Percentiles rank a stretch among this genome's conserved stretches.
Conservation (phyloP, 2,888 invertebrate species). For the Agriopis aurantiaria region DNA sequence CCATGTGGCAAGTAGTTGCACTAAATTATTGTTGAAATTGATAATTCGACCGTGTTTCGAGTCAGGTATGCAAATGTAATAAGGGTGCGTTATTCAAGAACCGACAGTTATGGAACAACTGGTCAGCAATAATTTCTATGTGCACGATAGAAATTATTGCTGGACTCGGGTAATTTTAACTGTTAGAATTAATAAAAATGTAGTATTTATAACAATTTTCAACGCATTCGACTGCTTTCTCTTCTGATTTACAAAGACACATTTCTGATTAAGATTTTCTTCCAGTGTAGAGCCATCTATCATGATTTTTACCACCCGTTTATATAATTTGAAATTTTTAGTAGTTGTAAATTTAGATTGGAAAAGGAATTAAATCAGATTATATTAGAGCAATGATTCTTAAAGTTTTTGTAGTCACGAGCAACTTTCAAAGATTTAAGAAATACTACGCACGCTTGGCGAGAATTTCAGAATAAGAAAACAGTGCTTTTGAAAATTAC, state of each 20-base stretch:
- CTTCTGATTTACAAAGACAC: constrained; percentile 3
- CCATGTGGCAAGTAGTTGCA: constrained; percentile 48
- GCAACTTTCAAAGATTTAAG: no score
- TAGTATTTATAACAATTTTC: neutral
- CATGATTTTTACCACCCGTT: neutral
- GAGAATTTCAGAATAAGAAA: no score
- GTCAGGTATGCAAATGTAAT: constrained; percentile 63
- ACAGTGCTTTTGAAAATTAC: no score
- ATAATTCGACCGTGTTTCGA: constrained; percentile 51
- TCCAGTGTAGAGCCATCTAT: neutral
- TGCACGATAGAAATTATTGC: constrained; percentile 2
- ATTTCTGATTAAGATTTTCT: neutral
- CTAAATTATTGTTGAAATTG: constrained; percentile 55
- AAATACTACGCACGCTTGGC: no score
- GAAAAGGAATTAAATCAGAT: neutral
- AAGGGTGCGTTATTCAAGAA: constrained; percentile 59
- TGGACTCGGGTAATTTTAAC: constrained; percentile 20
- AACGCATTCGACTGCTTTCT: constrained; percentile 10
- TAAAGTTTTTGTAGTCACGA: no score
- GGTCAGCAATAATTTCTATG: constrained; percentile 44
- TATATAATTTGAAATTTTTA: no score
- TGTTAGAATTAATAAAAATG: constrained; percentile 10
- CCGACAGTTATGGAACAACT: constrained; percentile 53
- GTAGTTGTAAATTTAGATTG: neutral
- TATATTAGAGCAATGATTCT: no score